phyloP scores from a whole-genome alignment of 1,140 invertebrate species.

The Semibalanus balanoides region DNA sequence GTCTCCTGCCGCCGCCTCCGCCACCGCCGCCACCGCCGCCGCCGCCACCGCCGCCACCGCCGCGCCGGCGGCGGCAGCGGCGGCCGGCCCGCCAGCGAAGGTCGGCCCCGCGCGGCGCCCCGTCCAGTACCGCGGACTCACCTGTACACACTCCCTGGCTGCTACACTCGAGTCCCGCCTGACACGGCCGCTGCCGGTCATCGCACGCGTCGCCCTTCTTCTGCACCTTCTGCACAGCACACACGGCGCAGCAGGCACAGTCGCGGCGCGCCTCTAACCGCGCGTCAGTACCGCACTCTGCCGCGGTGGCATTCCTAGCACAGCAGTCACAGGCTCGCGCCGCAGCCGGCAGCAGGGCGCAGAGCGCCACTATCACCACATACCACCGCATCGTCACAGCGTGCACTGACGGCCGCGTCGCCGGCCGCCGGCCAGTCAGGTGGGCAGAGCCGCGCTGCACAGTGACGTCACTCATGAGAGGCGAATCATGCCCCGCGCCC shows the following conservation, averaged over 20 bases:
- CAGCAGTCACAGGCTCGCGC: not conserved
- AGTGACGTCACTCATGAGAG: not conserved
- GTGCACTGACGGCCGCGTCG: not conserved
- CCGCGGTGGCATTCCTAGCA: not conserved
- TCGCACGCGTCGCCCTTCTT: slow-evolving; percentile 22
- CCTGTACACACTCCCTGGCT: not conserved
- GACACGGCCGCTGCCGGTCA: slow-evolving; percentile 11
- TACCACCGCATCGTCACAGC: not conserved
- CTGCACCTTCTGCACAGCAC: slow-evolving; percentile 25
- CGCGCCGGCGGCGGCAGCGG: too few species aligned
- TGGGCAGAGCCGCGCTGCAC: too few species aligned
- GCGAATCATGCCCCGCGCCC: not conserved
- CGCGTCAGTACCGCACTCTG: not conserved
- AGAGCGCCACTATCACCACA: not conserved
- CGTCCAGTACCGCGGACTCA: not conserved
- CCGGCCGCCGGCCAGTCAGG: too few species aligned
- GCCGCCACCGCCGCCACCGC: not conserved
- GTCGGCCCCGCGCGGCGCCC: too few species aligned
- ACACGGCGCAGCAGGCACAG: slow-evolving; percentile 23
- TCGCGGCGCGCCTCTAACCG: slow-evolving; percentile 8
- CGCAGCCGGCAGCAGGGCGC: not conserved
- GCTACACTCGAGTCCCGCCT: not conserved
- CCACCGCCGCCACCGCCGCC: slow-evolving; percentile 16
- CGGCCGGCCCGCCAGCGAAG: too few species aligned
- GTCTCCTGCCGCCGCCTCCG: too few species aligned